Percentiles rank a stretch among this genome's conserved stretches.
Evolutionary conservation across 2,888 invertebrate genomes (phyloP).

Genomic region (Drosophila putrida): DNA sequence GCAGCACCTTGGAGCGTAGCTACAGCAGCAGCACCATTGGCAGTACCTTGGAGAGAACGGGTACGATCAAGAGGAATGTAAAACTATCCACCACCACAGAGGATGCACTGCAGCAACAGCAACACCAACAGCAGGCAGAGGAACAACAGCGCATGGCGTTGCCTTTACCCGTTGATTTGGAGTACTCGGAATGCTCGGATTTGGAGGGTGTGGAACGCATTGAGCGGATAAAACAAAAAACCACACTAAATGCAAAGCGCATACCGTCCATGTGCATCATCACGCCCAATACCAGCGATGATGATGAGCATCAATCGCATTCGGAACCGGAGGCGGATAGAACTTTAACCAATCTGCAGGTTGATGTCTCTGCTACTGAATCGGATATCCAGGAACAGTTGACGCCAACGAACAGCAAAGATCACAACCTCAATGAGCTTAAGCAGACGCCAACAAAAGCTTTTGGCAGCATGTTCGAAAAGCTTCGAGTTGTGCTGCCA

Average conservation of each 20-base stretch:
- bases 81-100: slow-evolving; percentile 85
- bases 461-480: slow-evolving; percentile 90
- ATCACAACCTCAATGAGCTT: slow-evolving; percentile 84
- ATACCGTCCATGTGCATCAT: slow-evolving; percentile 97
- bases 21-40: slow-evolving; percentile 72
- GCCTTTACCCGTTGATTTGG: slow-evolving; percentile 87
- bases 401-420: slow-evolving; percentile 74
- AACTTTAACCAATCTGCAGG: slow-evolving; percentile 87
- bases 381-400: slow-evolving; percentile 61
- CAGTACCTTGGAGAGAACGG: slow-evolving; percentile 87
- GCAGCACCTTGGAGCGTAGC: slow-evolving; percentile 85
- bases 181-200: slow-evolving; percentile 94
- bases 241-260: slow-evolving; percentile 93
- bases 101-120: slow-evolving; percentile 65
- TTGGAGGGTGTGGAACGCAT: slow-evolving; percentile 95
- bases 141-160: slow-evolving; percentile 77
- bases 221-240: slow-evolving; percentile 94
- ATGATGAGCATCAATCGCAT: slow-evolving; percentile 88
- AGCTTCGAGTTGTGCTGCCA: slow-evolving; percentile 88
- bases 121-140: slow-evolving; percentile 60
- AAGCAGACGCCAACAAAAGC: slow-evolving; percentile 85
- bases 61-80: slow-evolving; percentile 85
- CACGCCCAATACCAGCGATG: slow-evolving; percentile 93
- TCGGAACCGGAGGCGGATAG: slow-evolving; percentile 58
- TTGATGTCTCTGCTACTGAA: slow-evolving; percentile 56